phyloP scores from a whole-genome alignment of 2,888 invertebrate species.

The Drosophila ezoana region DNA sequence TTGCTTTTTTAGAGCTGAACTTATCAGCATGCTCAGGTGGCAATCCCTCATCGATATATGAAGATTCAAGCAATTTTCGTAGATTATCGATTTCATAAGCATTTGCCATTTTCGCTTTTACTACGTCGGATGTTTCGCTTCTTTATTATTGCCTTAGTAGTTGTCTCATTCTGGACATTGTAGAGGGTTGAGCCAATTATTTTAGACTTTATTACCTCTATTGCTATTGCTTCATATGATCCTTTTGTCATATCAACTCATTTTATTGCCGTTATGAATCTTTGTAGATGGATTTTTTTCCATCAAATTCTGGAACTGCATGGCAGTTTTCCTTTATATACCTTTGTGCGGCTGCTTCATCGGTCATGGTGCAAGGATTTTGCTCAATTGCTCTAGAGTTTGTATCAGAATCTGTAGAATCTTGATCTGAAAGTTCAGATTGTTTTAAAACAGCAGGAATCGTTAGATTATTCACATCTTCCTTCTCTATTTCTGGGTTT shows the following conservation, averaged over 20 bases:
- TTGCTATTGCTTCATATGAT: too few relatives aligned
- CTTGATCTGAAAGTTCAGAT: not conserved
- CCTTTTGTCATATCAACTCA: not conserved
- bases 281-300: constrained; percentile 1
- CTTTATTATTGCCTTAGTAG: too few relatives aligned
- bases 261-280: not conserved
- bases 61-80: not conserved
- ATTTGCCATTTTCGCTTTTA: too few relatives aligned
- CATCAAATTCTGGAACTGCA: not conserved
- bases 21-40: not conserved
- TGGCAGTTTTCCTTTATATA: too few relatives aligned
- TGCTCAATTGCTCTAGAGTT: not conserved
- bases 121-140: too few relatives aligned
- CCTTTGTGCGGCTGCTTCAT: not conserved
- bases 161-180: too few relatives aligned
- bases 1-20: not conserved
- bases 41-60: not conserved
- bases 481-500: too few relatives aligned
- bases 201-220: too few relatives aligned
- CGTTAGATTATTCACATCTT: too few relatives aligned
- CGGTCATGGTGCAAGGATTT: not conserved
- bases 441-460: too few relatives aligned
- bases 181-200: too few relatives aligned
- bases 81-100: too few relatives aligned
- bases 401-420: not conserved